phyloP scores from a whole-genome alignment of 2,888 invertebrate genomes.

The Dicycla oo region DNA sequence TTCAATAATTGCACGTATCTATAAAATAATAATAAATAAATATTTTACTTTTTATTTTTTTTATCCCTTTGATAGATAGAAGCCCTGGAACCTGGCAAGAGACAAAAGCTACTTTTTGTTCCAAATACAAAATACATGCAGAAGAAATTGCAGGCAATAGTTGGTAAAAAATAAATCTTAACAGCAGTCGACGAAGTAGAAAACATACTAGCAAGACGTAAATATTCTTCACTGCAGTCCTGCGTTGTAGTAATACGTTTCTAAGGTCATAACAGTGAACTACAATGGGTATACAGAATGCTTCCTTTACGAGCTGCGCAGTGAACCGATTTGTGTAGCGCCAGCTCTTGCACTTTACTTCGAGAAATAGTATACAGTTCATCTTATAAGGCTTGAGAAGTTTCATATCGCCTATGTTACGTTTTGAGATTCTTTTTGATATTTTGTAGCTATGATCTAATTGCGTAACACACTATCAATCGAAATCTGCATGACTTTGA shows the following conservation, averaged over 20 bases:
- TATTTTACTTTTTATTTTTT: no score
- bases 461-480: no score
- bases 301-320: conserved; percentile 39
- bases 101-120: no score
- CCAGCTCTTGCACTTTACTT: conserved; percentile 44
- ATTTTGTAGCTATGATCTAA: no score
- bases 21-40: no score
- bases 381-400: conserved; percentile 12
- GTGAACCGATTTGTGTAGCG: conserved; percentile 47
- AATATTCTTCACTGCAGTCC: conserved; percentile 22
- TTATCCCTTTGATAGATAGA: no score
- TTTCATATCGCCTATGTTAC: background rate
- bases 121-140: background rate
- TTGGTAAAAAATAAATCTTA: background rate
- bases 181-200: background rate
- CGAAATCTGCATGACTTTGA: no score
- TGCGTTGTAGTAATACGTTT: conserved; percentile 26
- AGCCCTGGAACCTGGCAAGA: no score
- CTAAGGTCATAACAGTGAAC: conserved; percentile 38
- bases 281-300: conserved; percentile 25
- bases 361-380: conserved; percentile 31
- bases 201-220: background rate
- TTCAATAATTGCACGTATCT: no score
- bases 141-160: no score
- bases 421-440: background rate